phyloP scores from a whole-genome alignment of 2,113 vertebrate genomes.

The Felis chaus region DNA sequence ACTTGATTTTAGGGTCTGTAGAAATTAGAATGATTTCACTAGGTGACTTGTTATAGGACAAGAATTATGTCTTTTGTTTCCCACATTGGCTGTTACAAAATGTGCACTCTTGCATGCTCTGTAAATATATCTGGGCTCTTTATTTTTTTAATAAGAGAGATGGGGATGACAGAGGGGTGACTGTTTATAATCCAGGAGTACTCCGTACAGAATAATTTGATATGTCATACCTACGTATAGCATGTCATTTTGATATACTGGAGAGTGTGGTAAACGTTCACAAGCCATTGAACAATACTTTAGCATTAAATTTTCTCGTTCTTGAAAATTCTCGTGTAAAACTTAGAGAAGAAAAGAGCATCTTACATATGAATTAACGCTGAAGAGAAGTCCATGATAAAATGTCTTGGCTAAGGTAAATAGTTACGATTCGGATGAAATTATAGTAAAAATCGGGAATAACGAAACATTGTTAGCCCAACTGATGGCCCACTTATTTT shows the following conservation, averaged over 20 bases:
- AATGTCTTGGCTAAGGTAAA: conserved; percentile 20
- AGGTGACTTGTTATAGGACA: background rate
- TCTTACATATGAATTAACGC: background rate
- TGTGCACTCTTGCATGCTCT: background rate
- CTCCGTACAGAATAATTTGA: background rate
- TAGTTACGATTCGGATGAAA: background rate
- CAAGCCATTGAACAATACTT: conserved; percentile 13
- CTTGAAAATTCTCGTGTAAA: conserved; percentile 4
- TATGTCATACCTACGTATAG: background rate
- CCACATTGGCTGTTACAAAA: background rate
- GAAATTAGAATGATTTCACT: conserved; percentile 16
- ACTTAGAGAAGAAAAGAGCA: background rate
- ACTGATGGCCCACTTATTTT: background rate
- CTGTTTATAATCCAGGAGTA: background rate
- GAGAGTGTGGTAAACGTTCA: background rate
- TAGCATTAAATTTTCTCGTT: background rate
- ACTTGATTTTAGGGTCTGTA: background rate
- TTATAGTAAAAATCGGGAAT: background rate
- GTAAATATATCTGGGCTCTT: background rate
- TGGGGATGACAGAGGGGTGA: background rate
- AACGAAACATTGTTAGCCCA: background rate
- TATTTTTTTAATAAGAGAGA: background rate
- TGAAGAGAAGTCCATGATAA: background rate
- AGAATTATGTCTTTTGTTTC: conserved; percentile 27
- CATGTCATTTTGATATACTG: conserved; percentile 40